phyloP scores from a whole-genome alignment of 2,113 vertebrate genomes.

The Drymodes brunneopygia region DNA sequence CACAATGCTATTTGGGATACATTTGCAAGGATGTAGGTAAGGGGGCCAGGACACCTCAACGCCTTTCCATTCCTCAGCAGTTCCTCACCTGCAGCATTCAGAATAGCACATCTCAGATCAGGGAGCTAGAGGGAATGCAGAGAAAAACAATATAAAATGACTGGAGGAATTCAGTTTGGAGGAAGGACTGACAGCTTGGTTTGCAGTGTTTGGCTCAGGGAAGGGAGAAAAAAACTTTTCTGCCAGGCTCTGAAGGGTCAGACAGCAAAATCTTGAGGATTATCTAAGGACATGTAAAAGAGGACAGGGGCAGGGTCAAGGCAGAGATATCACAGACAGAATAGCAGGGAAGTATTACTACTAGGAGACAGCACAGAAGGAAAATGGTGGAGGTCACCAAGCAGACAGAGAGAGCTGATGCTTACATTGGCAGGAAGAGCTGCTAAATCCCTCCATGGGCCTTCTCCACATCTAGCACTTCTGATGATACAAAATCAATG shows the following conservation, averaged over 20 bases:
- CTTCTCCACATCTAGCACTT: not conserved
- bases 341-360: not conserved
- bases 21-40: not conserved
- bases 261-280: not conserved
- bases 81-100: not conserved
- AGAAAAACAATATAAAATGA: not conserved
- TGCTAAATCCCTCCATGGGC: not conserved
- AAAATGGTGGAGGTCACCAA: not conserved
- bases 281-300: not conserved
- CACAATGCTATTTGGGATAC: not conserved
- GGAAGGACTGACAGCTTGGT: not conserved
- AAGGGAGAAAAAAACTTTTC: not conserved
- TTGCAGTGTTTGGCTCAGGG: not conserved
- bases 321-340: not conserved
- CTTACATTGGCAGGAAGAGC: not conserved
- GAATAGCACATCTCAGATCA: not conserved
- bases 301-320: not conserved
- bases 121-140: not conserved
- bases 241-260: not conserved
- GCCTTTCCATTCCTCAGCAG: not conserved
- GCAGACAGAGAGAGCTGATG: not conserved
- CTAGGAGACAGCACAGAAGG: not conserved
- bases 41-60: not conserved
- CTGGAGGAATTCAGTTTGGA: not conserved
- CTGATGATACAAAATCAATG: conserved; percentile 33